phyloP scores from a whole-genome alignment of 2,888 invertebrate genomes.

The Drosophila testacea region DNA sequence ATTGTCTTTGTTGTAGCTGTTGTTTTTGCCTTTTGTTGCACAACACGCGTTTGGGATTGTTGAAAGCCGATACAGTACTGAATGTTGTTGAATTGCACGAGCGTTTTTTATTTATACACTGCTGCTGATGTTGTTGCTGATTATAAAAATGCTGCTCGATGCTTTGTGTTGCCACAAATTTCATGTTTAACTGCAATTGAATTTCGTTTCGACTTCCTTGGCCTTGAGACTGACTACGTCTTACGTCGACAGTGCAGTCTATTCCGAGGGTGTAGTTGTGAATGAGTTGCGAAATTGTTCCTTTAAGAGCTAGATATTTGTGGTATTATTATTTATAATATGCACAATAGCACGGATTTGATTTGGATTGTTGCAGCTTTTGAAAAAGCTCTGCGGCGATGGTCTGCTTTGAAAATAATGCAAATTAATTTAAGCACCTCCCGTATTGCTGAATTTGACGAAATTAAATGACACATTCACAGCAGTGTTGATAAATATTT shows the following conservation, averaged over 20 bases:
- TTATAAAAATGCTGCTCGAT: slow-evolving; percentile 73
- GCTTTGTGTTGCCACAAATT: slow-evolving; percentile 84
- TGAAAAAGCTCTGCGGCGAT: slow-evolving; percentile 59
- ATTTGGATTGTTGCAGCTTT: slow-evolving; percentile 62
- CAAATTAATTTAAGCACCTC: slow-evolving; percentile 77
- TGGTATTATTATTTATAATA: slow-evolving; percentile 13
- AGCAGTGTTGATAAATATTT: slow-evolving; percentile 14
- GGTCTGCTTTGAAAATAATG: slow-evolving; percentile 67
- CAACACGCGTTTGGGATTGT: slow-evolving; percentile 62
- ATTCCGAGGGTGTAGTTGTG: slow-evolving; percentile 30
- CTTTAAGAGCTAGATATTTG: slow-evolving; percentile 10
- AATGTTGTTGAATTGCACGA: slow-evolving; percentile 60
- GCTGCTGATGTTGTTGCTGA: slow-evolving; percentile 55
- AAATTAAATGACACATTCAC: slow-evolving; percentile 69
- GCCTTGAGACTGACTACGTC: slow-evolving; percentile 60
- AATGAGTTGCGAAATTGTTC: slow-evolving; percentile 61
- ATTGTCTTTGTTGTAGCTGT: slow-evolving; percentile 66
- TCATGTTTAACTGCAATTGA: slow-evolving; percentile 84
- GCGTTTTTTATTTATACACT: slow-evolving; percentile 69
- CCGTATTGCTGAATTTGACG: slow-evolving; percentile 58
- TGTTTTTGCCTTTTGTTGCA: slow-evolving; percentile 61
- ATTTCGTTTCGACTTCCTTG: slow-evolving; percentile 62
- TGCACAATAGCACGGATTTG: slow-evolving; percentile 42
- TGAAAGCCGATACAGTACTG: slow-evolving; percentile 61
- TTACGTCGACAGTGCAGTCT: slow-evolving; percentile 57